Percentiles rank a stretch among this genome's conserved stretches.
Conservation (phyloP, 1,140 invertebrate species). For the Drosophila melanica region DNA sequence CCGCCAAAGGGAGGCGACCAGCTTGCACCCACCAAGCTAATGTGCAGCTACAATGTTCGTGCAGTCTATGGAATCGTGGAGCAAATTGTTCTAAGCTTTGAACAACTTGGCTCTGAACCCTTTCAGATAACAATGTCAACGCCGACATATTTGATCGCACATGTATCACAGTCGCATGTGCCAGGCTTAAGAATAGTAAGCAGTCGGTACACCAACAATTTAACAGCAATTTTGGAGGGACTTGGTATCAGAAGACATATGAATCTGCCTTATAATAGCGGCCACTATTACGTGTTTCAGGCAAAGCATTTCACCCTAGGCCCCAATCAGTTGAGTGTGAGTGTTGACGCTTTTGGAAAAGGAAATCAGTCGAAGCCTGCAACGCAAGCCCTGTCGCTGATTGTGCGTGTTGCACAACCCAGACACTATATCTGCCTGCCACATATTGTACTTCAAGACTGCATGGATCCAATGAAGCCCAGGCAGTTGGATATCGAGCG, state of each 20-base stretch:
- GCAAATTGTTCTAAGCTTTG: conserved; percentile 31
- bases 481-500: background rate
- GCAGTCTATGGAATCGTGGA: conserved; percentile 4
- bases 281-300: conserved; percentile 18
- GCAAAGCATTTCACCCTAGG: conserved; percentile 11
- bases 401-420: conserved; percentile 14
- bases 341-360: background rate
- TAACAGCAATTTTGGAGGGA: conserved; percentile 5
- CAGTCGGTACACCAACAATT: conserved; percentile 8
- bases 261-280: conserved; percentile 7
- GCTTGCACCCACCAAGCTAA: background rate
- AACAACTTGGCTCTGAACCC: background rate
- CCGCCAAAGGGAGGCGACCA: background rate
- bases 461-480: conserved; percentile 7
- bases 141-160: conserved; percentile 6
- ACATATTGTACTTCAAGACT: conserved; percentile 2
- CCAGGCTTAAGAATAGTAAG: background rate
- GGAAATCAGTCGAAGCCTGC: no score
- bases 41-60: conserved; percentile 32
- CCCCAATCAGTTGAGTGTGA: conserved; percentile 7
- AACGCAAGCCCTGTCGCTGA: background rate
- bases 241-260: conserved; percentile 26
- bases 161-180: background rate
- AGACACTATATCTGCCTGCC: conserved; percentile 1
- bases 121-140: conserved; percentile 26